Evolutionary conservation across 2,888 invertebrate species (phyloP).

Genomic region (Drosophila siamana): DNA sequence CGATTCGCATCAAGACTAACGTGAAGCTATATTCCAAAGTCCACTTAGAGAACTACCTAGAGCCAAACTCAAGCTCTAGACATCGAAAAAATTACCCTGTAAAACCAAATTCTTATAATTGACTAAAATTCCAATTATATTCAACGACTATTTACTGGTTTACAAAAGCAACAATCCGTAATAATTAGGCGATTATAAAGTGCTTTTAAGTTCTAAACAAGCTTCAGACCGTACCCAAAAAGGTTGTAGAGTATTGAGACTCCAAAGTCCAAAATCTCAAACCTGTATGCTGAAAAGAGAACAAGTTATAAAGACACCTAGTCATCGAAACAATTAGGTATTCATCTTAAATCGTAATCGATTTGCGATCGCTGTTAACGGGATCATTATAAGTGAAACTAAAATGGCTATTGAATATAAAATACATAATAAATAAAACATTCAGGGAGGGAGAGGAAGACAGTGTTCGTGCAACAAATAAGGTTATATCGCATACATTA

Average conservation of each 20-base stretch:
- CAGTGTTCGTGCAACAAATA: conserved; percentile 52
- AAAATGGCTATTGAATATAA: conserved; percentile 16
- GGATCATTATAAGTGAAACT: conserved; percentile 3
- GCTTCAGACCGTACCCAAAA: neutral
- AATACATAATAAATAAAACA: conserved; percentile 16
- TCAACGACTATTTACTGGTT: too few species aligned
- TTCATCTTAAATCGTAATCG: conserved; percentile 16
- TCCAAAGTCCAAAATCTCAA: conserved; percentile 41
- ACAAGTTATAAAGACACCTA: neutral
- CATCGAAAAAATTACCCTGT: neutral
- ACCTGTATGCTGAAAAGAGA: conserved; percentile 31
- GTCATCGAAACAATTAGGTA: conserved; percentile 24
- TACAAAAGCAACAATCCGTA: neutral
- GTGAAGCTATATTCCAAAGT: conserved; percentile 29
- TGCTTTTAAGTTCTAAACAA: neutral
- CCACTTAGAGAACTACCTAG: conserved; percentile 10
- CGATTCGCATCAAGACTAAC: conserved; percentile 13
- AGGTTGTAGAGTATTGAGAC: conserved; percentile 1
- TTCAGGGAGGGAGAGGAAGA: too few species aligned
- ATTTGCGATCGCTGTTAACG: conserved; percentile 10
- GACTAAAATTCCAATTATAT: neutral
- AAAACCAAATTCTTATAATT: neutral
- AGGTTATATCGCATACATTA: conserved; percentile 64
- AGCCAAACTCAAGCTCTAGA: neutral
- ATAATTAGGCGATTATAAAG: neutral